A percentile compares a stretch with the other conserved stretches of the same genome.
Evolutionary conservation across 2,113 vertebrate genomes (phyloP).

Genomic region (Euleptes europaea): DNA sequence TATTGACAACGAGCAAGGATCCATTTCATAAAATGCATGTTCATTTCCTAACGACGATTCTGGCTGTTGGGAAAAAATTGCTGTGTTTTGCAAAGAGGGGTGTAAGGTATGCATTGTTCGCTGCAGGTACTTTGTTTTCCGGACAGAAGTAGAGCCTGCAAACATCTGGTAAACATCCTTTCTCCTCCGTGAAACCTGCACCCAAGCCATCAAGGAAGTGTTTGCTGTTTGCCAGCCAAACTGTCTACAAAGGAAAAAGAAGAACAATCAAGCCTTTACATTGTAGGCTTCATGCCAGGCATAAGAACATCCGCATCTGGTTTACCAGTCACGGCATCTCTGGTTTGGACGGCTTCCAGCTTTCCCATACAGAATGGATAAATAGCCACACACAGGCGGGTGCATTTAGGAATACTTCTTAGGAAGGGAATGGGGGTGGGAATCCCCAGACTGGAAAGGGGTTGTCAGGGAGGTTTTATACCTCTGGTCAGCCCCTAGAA

Average conservation of each 20-base stretch:
- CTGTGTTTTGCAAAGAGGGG: background rate
- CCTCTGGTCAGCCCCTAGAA: background rate
- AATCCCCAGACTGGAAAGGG: background rate
- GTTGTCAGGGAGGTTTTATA: background rate
- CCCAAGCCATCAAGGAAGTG: background rate
- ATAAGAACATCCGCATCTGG: constrained; percentile 8
- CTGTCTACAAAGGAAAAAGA: constrained; percentile 18
- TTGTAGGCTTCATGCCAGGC: background rate
- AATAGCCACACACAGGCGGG: background rate
- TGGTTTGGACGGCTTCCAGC: background rate
- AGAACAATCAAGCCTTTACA: constrained; percentile 19
- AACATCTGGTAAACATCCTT: constrained; percentile 7
- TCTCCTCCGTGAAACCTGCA: background rate
- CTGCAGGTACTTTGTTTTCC: background rate
- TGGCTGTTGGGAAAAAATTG: background rate
- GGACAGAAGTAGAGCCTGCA: background rate
- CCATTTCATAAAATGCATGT: background rate
- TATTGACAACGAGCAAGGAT: background rate
- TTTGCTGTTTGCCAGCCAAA: background rate
- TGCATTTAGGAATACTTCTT: background rate
- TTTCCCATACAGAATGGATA: background rate
- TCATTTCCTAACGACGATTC: background rate
- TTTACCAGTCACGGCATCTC: background rate
- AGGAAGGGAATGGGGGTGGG: background rate
- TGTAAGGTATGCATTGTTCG: background rate